A percentile compares a stretch with the other conserved stretches of the same genome.
Evolutionary conservation across 2,113 vertebrate species (phyloP).

Genomic region (Oncorhynchus kisutch): DNA sequence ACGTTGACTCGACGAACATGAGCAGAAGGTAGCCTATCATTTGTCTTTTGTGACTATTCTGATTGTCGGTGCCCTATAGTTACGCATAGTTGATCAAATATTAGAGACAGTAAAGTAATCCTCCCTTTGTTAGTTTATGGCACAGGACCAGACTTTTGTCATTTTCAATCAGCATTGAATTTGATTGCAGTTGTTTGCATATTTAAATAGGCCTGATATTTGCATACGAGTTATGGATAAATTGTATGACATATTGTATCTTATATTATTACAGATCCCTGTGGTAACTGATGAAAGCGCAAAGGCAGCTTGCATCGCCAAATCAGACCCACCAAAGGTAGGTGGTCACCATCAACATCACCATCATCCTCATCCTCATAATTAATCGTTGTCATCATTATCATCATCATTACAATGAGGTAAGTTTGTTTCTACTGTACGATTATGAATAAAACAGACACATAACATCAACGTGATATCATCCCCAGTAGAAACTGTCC

Average conservation of each 20-base stretch:
- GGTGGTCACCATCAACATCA: constrained; percentile 13
- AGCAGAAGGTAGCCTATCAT: neutral
- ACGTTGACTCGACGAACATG: constrained; percentile 4
- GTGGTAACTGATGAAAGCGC: constrained; percentile 69
- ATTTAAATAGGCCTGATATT: neutral
- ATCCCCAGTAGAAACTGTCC: neutral
- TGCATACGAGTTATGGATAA: neutral
- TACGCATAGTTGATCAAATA: neutral
- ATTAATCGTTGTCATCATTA: neutral
- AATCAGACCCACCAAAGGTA: constrained; percentile 64
- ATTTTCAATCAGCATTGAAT: neutral
- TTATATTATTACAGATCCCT: constrained; percentile 63
- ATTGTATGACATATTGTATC: neutral
- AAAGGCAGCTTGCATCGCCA: constrained; percentile 68
- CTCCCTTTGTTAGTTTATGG: neutral
- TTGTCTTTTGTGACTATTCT: neutral
- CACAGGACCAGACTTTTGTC: neutral
- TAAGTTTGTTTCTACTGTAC: no score
- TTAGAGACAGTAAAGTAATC: neutral
- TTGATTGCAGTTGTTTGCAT: neutral
- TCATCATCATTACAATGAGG: neutral
- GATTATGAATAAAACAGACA: neutral
- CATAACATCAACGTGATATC: neutral
- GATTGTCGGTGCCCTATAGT: neutral
- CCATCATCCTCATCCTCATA: constrained; percentile 1